Evolutionary conservation across 1,140 invertebrate species (phyloP), one percentile per base, ranked within the genome.

Genomic region (Tetranychus cinnabarinus): DNA sequence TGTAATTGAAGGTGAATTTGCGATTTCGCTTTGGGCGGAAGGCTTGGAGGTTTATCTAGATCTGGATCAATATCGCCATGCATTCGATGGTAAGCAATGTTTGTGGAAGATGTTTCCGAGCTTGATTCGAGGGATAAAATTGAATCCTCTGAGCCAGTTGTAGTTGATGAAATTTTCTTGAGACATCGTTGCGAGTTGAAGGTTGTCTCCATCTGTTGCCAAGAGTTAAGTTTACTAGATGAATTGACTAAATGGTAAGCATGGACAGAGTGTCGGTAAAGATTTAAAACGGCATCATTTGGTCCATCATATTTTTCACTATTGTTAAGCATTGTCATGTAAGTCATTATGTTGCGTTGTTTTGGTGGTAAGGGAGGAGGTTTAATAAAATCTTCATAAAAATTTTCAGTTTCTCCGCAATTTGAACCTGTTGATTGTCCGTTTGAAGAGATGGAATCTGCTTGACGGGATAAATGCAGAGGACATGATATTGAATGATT

Each of bases 321-420:
- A 6, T 33, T 52, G 1, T 86, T 85, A 70, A 90, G 86, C 80
- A 90, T 87, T 73, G 90, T 85, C 87, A 93, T 91, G 74, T 93
- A 95, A 54, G 86, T 86, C 81, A 89, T 87, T 66, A 95, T 89
- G 76, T 91, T 84, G 72, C 84, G 85, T 72, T 88, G 89, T 74
- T 92, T 92, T 1, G 84, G 79, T 34, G 88, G 88, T 62, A 92
- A 74, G 56, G 88, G 88, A 50, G 88, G 88, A 59, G 88, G 88
- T 71, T 80, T 79, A n/a, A 8, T n/a, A 23, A 52, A 31, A 33
- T 52, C n/a, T 52, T 52, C n/a, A 52, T 52, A 4, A n/a, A 31
- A n/a, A 33, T 33, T 31, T 31, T 47, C 36, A 36, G 50, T 34
- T 31, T 15, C 31, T 12, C 3, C 46, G 34, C 34, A 23, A 60